Conservation (phyloP, 2,888 invertebrate genomes). For the Matsumyia berberina region DNA sequence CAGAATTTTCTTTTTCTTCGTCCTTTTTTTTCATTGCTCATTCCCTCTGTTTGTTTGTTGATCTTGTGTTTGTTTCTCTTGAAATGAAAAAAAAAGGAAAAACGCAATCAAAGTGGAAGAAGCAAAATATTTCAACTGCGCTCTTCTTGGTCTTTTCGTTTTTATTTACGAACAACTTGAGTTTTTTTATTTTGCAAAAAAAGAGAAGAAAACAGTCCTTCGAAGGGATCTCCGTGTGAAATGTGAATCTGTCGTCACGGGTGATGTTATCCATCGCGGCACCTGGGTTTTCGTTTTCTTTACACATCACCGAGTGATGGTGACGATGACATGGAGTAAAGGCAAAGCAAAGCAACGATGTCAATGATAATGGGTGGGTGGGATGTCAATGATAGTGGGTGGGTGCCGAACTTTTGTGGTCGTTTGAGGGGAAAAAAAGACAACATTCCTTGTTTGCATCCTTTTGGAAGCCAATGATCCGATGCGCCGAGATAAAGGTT, state of each 20-base stretch:
- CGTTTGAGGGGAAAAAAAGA: not conserved
- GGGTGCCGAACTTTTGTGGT: conserved; percentile 20
- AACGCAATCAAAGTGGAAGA: no score
- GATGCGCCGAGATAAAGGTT: conserved; percentile 50
- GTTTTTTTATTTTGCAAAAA: not conserved
- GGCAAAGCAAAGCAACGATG: conserved; percentile 2
- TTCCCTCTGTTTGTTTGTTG: conserved; percentile 34
- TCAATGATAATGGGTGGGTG: conserved; percentile 1
- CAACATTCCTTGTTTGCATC: not conserved
- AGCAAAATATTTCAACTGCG: conserved; percentile 5
- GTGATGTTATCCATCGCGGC: conserved; percentile 8
- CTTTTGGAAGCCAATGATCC: conserved; percentile 56
- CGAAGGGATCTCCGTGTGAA: not conserved
- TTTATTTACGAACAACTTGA: conserved; percentile 19
- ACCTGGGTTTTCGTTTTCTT: conserved; percentile 6
- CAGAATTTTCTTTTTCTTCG: not conserved
- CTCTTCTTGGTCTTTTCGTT: not conserved
- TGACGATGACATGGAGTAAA: not conserved
- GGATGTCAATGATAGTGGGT: not conserved
- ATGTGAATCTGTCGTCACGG: conserved; percentile 1
- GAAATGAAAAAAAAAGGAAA: not conserved
- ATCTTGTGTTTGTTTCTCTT: conserved; percentile 8
- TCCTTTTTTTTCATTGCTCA: not conserved
- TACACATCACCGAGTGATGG: conserved; percentile 37
- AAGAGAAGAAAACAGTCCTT: not conserved